These are phyloP conservation scores for Podarcis cretensis DNA, from an alignment of 2,113 vertebrate genomes.

Conservation along the genomic window DNA sequence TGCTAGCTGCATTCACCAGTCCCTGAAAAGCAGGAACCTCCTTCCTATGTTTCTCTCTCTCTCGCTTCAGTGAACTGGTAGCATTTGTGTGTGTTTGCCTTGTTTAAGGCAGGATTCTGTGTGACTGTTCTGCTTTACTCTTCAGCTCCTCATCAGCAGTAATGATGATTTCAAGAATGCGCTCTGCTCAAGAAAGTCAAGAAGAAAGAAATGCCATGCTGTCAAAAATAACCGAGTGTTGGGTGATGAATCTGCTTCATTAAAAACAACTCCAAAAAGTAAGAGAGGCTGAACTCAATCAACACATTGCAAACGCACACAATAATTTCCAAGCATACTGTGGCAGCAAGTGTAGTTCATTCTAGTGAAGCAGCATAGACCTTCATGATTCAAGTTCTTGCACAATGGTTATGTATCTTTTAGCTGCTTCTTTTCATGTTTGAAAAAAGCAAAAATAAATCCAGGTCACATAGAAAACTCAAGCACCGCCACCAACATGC, in stretches of 20 bases:
- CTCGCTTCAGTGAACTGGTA: not conserved
- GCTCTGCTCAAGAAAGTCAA: not conserved
- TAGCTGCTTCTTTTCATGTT: too few relatives aligned
- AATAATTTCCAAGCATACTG: not conserved
- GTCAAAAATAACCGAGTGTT: not conserved
- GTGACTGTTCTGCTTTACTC: not conserved
- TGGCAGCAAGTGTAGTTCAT: not conserved
- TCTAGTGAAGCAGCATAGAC: not conserved
- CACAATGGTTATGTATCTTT: too few relatives aligned
- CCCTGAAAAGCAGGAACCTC: not conserved
- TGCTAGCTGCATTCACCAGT: not conserved
- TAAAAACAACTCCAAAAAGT: not conserved
- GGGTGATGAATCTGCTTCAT: not conserved
- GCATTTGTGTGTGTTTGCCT: not conserved
- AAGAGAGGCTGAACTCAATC: not conserved
- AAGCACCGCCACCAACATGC: too few relatives aligned
- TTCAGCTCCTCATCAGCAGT: not conserved
- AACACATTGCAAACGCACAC: not conserved
- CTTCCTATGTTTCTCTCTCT: not conserved
- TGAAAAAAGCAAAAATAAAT: too few relatives aligned
- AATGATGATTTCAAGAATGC: not conserved
- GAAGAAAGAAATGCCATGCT: not conserved
- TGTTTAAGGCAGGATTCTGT: not conserved
- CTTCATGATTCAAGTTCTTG: too few relatives aligned
- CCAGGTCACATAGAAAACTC: too few relatives aligned